Percentiles rank a stretch among this genome's conserved stretches.
Conservation (phyloP, 2,797 vertebrate genomes). For the Tinamus major region DNA sequence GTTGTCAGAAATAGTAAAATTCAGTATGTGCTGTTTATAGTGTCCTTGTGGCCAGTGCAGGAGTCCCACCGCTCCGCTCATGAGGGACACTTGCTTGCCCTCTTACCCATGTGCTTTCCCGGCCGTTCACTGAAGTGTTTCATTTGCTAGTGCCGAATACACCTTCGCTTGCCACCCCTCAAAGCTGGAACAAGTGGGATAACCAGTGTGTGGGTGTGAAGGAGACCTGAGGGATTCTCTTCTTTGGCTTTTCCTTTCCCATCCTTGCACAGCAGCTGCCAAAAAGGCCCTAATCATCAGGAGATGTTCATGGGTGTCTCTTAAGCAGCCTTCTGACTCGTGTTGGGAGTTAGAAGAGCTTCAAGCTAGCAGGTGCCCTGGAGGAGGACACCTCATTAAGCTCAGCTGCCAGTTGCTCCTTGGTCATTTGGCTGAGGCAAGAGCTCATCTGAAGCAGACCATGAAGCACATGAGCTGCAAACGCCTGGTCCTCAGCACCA, state of each 20-base stretch:
- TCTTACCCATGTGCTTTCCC: not conserved
- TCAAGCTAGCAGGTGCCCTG: not conserved
- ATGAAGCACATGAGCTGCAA: not conserved
- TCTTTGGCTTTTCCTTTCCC: not conserved
- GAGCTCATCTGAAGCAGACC: not conserved
- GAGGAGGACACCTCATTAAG: not conserved
- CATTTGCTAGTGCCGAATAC: rapidly evolving
- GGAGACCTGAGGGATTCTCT: not conserved
- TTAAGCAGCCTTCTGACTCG: not conserved
- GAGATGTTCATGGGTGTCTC: not conserved
- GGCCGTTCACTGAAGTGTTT: not conserved
- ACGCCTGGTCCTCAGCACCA: not conserved
- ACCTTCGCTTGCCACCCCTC: not conserved
- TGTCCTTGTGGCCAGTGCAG: not conserved
- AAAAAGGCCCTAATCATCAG: too few relatives aligned
- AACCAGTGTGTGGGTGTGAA: not conserved
- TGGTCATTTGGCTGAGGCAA: too few relatives aligned
- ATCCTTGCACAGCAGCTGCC: not conserved
- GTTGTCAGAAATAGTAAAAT: not conserved
- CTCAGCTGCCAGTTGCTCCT: not conserved
- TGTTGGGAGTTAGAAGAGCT: not conserved
- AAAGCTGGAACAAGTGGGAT: not conserved
- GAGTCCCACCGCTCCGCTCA: not conserved
- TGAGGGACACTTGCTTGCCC: not conserved
- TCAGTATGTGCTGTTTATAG: not conserved